These are phyloP conservation scores for Pelusios castaneus DNA, from an alignment of 2,113 vertebrate species.

Conservation along the genomic window DNA sequence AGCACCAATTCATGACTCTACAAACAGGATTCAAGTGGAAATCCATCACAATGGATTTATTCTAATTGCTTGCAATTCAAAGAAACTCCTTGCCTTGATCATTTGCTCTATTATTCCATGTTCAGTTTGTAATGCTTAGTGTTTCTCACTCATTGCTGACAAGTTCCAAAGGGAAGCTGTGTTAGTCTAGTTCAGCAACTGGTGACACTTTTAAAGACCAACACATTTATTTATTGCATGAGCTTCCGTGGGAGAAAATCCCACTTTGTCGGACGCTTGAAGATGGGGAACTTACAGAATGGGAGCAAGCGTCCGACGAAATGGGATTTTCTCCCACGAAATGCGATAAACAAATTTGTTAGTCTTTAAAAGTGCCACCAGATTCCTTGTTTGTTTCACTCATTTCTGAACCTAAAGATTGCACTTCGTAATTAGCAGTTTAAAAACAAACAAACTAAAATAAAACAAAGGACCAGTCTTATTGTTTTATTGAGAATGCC, in stretches of 20 bases:
- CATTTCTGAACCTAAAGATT: slow-evolving; percentile 33
- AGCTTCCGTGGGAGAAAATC: too few species aligned
- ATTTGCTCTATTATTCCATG: slow-evolving; percentile 15
- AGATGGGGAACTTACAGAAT: too few species aligned
- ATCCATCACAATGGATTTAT: not conserved
- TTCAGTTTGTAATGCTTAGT: not conserved
- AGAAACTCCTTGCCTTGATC: slow-evolving; percentile 9
- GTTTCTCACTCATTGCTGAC: slow-evolving; percentile 33
- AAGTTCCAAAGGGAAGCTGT: too few species aligned
- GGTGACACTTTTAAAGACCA: too few species aligned
- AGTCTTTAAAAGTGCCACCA: too few species aligned
- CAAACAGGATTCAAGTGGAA: not conserved
- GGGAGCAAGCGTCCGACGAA: too few species aligned
- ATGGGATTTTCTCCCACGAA: too few species aligned
- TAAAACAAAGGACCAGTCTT: slow-evolving; percentile 56
- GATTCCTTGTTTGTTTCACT: too few species aligned
- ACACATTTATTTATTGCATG: too few species aligned
- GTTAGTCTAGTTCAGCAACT: too few species aligned
- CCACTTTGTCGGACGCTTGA: too few species aligned
- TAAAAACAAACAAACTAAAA: not conserved
- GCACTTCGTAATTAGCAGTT: slow-evolving; percentile 65
- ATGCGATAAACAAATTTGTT: too few species aligned
- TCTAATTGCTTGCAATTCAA: slow-evolving; percentile 34
- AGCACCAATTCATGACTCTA: not conserved
- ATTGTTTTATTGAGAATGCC: slow-evolving; percentile 9